Evolutionary conservation across 2,797 vertebrate species (phyloP).

Genomic region (Sparidentex hasta): DNA sequence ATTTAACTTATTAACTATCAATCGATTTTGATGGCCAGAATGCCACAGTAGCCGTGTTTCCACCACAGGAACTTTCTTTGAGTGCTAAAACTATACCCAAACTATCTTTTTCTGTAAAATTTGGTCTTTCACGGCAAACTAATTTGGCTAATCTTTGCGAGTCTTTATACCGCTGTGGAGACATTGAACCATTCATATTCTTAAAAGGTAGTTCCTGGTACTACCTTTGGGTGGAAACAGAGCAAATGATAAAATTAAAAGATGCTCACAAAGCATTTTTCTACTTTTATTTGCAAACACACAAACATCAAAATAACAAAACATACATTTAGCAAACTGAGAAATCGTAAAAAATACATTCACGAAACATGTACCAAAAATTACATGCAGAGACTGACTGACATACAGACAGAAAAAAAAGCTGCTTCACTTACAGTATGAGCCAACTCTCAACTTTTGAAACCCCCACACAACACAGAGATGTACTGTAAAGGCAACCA

Average conservation of each 20-base stretch:
- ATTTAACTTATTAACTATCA: not conserved
- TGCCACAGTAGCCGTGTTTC: not conserved
- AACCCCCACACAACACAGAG: slow-evolving; percentile 33
- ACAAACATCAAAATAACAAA: slow-evolving; percentile 69
- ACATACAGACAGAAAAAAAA: slow-evolving; percentile 65
- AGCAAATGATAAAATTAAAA: slow-evolving; percentile 18
- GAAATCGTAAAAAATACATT: slow-evolving; percentile 84
- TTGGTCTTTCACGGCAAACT: too few species aligned
- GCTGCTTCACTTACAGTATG: slow-evolving; percentile 55
- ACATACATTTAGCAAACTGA: slow-evolving; percentile 80
- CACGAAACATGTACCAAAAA: slow-evolving; percentile 77
- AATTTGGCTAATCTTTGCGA: too few species aligned
- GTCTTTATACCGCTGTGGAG: too few species aligned
- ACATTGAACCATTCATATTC: too few species aligned
- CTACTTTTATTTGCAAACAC: slow-evolving; percentile 83
- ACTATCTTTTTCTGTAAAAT: too few species aligned
- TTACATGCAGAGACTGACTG: slow-evolving; percentile 73
- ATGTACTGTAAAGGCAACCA: slow-evolving; percentile 68
- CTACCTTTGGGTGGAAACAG: too few species aligned
- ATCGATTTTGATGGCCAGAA: not conserved
- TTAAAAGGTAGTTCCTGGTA: too few species aligned
- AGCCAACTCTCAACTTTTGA: slow-evolving; percentile 43
- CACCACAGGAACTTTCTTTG: too few species aligned
- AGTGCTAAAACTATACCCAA: too few species aligned
- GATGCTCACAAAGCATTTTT: slow-evolving; percentile 34